Conservation (phyloP, 2,113 vertebrate genomes). For the Formicarius rufipectus region DNA sequence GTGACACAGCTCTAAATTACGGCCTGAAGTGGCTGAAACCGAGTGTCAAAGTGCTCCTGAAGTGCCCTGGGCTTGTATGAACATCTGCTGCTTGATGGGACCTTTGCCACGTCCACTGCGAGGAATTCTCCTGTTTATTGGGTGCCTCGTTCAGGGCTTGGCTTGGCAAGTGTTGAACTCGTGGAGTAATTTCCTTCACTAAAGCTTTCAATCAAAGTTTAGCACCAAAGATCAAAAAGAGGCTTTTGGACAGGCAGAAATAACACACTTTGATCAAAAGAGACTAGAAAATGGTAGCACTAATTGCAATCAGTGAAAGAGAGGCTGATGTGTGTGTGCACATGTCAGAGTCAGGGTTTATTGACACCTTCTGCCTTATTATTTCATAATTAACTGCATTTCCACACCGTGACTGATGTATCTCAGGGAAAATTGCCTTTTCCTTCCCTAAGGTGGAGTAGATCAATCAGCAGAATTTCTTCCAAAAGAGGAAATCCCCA, state of each 20-base stretch:
- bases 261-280: background rate
- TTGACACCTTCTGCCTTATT: background rate
- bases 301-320: background rate
- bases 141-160: background rate
- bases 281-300: background rate
- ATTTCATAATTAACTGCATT: background rate
- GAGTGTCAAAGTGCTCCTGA: background rate
- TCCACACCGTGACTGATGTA: background rate
- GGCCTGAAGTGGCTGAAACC: background rate
- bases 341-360: background rate
- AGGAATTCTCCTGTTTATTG: background rate
- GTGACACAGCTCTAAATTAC: background rate
- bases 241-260: background rate
- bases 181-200: background rate
- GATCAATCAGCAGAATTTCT: background rate
- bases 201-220: background rate
- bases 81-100: background rate
- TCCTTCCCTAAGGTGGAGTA: background rate
- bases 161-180: fast-evolving
- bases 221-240: background rate
- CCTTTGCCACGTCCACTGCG: background rate
- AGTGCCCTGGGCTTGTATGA: background rate
- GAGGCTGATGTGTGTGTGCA: background rate
- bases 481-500: background rate
- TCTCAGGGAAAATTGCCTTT: background rate